Percentiles rank a stretch among this genome's conserved stretches.
phyloP scores from a whole-genome alignment of 2,888 invertebrate species.

The Phengaris alcon region DNA sequence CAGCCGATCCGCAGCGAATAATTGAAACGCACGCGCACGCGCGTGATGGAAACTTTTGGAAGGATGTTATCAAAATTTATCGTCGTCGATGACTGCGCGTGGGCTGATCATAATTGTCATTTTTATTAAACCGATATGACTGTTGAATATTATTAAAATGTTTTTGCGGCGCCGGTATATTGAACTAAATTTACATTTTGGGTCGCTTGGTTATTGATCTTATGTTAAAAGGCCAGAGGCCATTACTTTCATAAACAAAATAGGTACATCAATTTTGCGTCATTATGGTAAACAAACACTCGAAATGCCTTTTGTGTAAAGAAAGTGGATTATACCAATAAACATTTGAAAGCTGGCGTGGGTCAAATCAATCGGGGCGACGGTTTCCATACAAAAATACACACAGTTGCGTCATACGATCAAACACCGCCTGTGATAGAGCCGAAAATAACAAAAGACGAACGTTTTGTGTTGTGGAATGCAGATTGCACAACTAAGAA shows the following conservation, averaged over 20 bases:
- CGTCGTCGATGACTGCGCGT: neutral
- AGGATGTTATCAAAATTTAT: neutral
- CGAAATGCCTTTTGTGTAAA: neutral
- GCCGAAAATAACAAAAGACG: neutral
- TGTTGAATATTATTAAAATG: neutral
- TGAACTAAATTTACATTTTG: too few species aligned
- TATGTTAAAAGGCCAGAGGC: neutral
- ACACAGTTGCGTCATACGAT: neutral
- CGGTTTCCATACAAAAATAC: constrained; percentile 11
- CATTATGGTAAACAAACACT: neutral
- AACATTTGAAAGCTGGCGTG: constrained; percentile 11
- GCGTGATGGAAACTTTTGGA: constrained; percentile 3
- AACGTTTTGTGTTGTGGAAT: neutral
- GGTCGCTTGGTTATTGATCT: too few species aligned
- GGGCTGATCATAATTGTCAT: neutral
- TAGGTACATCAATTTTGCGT: too few species aligned
- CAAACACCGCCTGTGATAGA: neutral
- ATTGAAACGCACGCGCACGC: constrained; percentile 18
- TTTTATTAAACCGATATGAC: neutral
- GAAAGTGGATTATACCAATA: constrained; percentile 18
- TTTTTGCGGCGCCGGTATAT: too few species aligned
- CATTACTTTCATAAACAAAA: neutral
- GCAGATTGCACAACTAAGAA: neutral
- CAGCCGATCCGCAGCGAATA: constrained; percentile 1
- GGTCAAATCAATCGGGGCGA: neutral